A percentile compares a stretch with the other conserved stretches of the same genome.
Conservation (phyloP, 2,113 vertebrate genomes). For the Poeciliopsis prolifica region DNA sequence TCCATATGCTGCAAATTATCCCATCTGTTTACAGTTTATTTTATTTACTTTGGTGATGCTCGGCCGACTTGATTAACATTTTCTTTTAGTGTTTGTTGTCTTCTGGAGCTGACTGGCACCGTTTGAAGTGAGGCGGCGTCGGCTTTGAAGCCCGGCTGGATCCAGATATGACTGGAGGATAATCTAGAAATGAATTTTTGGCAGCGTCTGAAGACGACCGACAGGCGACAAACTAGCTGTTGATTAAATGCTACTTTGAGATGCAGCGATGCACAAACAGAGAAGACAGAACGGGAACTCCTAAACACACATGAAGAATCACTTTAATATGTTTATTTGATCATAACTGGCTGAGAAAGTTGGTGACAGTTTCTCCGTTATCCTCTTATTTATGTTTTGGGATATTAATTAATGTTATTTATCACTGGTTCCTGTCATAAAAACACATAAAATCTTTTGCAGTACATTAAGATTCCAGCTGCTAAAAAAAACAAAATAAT, state of each 20-base stretch:
- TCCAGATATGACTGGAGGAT: conserved; percentile 76
- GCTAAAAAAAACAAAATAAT: conserved; percentile 7
- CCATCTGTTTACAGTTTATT: conserved; percentile 78
- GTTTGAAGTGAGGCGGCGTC: conserved; percentile 73
- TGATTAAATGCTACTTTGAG: conserved; percentile 67
- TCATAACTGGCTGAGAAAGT: conserved; percentile 56
- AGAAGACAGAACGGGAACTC: conserved; percentile 54
- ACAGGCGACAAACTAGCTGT: conserved; percentile 65
- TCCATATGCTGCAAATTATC: conserved; percentile 73
- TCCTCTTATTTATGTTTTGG: conserved; percentile 38
- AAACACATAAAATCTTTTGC: conserved; percentile 25
- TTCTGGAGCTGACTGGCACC: conserved; percentile 77
- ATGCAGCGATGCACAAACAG: conserved; percentile 54
- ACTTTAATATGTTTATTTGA: conserved; percentile 60
- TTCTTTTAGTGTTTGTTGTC: conserved; percentile 74
- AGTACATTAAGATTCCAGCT: conserved; percentile 23
- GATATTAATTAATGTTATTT: conserved; percentile 45
- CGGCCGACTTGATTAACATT: conserved; percentile 71
- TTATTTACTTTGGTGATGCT: conserved; percentile 77
- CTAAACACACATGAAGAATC: conserved; percentile 49
- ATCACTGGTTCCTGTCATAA: conserved; percentile 42
- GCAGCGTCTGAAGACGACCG: conserved; percentile 62
- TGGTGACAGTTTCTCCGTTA: conserved; percentile 28
- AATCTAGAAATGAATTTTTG: conserved; percentile 67
- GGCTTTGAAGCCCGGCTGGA: conserved; percentile 74